A percentile compares a stretch with the other conserved stretches of the same genome.
These are phyloP conservation scores for Aleadryas rufinucha DNA, from an alignment of 2,113 vertebrate genomes.

Conservation along the genomic window DNA sequence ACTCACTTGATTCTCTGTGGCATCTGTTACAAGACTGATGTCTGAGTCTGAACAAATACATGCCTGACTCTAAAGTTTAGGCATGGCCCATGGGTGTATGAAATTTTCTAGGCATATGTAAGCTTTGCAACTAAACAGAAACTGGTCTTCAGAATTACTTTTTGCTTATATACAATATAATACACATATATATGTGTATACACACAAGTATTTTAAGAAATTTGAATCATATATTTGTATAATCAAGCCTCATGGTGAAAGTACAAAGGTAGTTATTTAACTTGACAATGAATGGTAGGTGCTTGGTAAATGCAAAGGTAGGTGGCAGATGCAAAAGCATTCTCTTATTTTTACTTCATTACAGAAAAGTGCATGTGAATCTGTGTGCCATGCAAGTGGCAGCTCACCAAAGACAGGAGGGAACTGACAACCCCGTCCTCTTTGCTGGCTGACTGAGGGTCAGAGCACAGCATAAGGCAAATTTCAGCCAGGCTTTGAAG, in stretches of 20 bases:
- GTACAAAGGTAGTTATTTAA: neutral
- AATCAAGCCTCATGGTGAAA: neutral
- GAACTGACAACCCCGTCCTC: neutral
- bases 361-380: neutral
- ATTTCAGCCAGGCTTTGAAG: conserved; percentile 10
- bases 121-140: neutral
- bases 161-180: neutral
- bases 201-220: neutral
- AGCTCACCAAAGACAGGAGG: neutral
- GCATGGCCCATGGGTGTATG: neutral
- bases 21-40: neutral
- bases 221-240: neutral
- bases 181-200: neutral
- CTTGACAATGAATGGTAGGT: neutral
- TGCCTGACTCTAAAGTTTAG: neutral
- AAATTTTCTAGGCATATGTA: neutral
- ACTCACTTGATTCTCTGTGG: neutral
- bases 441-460: neutral
- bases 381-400: neutral
- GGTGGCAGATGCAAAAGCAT: neutral
- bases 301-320: neutral
- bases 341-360: neutral
- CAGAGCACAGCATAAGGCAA: neutral
- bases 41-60: conserved; percentile 5
- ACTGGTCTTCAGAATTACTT: neutral